phyloP scores from a whole-genome alignment of 2,113 vertebrate species.

The Saguinus midas region DNA sequence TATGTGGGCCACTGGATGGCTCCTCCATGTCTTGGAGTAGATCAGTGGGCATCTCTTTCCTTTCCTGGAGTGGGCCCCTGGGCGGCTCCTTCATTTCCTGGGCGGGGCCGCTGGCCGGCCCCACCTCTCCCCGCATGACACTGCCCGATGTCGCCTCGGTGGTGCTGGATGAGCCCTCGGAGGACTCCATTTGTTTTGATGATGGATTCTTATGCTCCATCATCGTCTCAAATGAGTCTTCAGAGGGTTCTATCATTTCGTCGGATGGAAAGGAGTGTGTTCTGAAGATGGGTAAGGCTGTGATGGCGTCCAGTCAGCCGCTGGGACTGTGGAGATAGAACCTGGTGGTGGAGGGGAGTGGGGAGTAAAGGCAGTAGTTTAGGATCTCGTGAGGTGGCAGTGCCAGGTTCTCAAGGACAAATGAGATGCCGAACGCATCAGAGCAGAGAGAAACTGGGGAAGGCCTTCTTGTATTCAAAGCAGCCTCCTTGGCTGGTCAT shows the following conservation, averaged over 20 bases:
- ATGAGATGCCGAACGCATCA: background rate
- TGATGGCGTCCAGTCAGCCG: background rate
- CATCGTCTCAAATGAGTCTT: constrained; percentile 82
- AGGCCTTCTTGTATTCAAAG: background rate
- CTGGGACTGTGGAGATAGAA: background rate
- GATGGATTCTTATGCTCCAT: constrained; percentile 82
- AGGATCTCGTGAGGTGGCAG: background rate
- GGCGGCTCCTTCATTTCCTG: background rate
- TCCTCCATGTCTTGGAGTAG: constrained; percentile 54
- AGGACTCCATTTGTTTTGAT: constrained; percentile 82
- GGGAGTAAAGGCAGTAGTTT: constrained; percentile 5
- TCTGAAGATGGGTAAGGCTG: constrained; percentile 73
- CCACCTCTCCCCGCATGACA: background rate
- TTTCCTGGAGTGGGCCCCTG: constrained; percentile 50
- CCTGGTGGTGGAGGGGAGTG: background rate
- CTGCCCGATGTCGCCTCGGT: background rate
- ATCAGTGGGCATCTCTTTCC: constrained; percentile 59
- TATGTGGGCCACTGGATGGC: constrained; percentile 54
- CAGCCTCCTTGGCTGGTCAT: background rate
- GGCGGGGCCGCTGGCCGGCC: background rate
- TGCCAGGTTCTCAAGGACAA: background rate
- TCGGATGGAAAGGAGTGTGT: constrained; percentile 55
- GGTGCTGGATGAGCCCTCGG: constrained; percentile 75
- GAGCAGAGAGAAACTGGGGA: background rate
- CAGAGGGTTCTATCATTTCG: constrained; percentile 78